phyloP scores from a whole-genome alignment of 2,113 vertebrate species.

The Erythrolamprus reginae region DNA sequence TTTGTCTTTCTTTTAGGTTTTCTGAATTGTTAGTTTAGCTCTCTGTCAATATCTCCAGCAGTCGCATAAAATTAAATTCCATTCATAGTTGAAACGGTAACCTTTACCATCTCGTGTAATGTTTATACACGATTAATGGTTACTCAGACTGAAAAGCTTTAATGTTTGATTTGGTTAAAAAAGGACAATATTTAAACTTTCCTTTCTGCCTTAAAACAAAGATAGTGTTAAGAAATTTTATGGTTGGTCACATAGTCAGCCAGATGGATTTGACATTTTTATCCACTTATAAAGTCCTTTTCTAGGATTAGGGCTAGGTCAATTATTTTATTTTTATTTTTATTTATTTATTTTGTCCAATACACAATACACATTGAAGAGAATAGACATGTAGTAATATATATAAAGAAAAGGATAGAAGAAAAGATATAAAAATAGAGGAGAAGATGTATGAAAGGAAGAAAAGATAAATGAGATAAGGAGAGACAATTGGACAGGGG shows the following conservation, averaged over 20 bases:
- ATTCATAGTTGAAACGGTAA: slow-evolving; percentile 22
- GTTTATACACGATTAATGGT: slow-evolving; percentile 31
- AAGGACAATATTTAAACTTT: slow-evolving; percentile 15
- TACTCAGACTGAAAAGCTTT: slow-evolving; percentile 23
- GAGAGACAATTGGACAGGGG: no score
- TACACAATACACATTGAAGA: no score
- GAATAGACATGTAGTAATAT: no score
- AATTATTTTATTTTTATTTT: no score
- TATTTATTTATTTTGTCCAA: no score
- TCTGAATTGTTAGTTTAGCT: slow-evolving; percentile 4
- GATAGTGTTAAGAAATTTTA: not conserved
- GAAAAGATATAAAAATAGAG: no score
- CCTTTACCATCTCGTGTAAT: slow-evolving; percentile 31
- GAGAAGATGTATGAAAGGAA: no score
- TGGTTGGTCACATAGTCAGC: not conserved
- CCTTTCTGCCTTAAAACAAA: not conserved
- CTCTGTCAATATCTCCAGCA: slow-evolving; percentile 40
- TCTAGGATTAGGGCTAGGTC: not conserved
- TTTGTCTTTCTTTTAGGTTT: slow-evolving; percentile 4
- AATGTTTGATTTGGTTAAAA: not conserved
- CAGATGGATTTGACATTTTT: not conserved
- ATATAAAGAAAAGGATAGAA: no score
- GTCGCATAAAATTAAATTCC: slow-evolving; percentile 27
- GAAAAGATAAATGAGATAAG: no score
- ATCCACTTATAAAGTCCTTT: not conserved